Base-by-base conservation (phyloP, 2,113 vertebrate species). In the Emydocephalus ijimae region DNA sequence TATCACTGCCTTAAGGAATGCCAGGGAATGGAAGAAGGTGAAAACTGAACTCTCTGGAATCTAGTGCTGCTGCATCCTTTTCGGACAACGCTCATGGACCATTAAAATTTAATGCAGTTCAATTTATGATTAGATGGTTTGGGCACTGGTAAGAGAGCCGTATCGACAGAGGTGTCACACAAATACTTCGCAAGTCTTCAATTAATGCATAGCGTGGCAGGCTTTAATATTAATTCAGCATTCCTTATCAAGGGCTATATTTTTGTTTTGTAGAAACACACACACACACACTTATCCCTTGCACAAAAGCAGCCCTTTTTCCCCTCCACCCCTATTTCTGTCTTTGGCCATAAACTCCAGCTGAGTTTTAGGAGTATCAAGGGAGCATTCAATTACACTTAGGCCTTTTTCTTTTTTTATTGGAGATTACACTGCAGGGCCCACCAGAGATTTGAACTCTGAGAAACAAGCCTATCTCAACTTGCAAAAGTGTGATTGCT, bases 381-480 rank as follows among this genome's bases (percentile, higher is more conserved):
- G 48, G 48, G 48, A 50, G 8, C 48, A 50, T 50, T 50, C 48
- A 50, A 50, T 50, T 50, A 50, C 48, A 50, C 48, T 50, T 50
- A 50, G 48, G 7, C 48, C 48, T 8, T 7, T 48, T 48, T 48
- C 7, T 1, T 48, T 50, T 50, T 50, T 50, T 50, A 50, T 50
- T 50, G 48, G 34, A 90, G 94, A 89, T 88, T 90, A 39, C 55
- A 81, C 92, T 0, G 59, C 95, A 85, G 92, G 89, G 61, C 93
- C 93, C 93, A 89, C 92, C 59, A 93, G 92, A 93, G 93, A 92
- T 91, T 59, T 91, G 85, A 94, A 94, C 87, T 94, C 94, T 93
- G 91, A 95, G 90, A 94, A 97, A 95, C 7, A 85, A 91, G 69
- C 55, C 85, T 89, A 56, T 96, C 91, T 86, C 91, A 94, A 94